phyloP scores from a whole-genome alignment of 1,140 invertebrate genomes.

The Habropoda laboriosa region DNA sequence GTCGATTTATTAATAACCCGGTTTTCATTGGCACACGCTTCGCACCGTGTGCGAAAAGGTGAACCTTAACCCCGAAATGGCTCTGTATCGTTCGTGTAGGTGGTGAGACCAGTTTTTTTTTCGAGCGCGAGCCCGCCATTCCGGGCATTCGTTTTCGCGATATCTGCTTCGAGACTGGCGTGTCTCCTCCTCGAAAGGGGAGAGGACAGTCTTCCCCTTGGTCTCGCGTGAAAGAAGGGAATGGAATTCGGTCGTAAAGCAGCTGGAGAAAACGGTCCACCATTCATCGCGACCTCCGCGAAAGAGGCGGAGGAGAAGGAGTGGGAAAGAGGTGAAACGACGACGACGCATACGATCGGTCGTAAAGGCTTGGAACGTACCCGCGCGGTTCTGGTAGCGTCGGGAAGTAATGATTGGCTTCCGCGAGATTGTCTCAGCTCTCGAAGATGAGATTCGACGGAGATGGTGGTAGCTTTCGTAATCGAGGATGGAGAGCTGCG shows the following conservation, averaged over 20 bases:
- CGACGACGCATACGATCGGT: neutral
- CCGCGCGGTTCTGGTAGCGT: neutral
- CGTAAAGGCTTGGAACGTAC: conserved; percentile 21
- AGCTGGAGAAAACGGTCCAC: conserved; percentile 45
- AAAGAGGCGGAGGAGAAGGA: neutral
- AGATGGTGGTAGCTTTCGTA: neutral
- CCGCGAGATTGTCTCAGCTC: neutral
- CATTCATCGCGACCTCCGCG: conserved; percentile 23
- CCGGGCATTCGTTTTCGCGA: conserved; percentile 70
- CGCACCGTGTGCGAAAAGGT: conserved; percentile 58
- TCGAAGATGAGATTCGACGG: conserved; percentile 24
- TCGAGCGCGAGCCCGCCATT: conserved; percentile 57
- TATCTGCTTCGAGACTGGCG: conserved; percentile 27
- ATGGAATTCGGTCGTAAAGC: conserved; percentile 58
- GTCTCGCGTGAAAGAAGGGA: conserved; percentile 20
- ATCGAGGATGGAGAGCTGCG: conserved; percentile 18
- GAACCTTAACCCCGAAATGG: conserved; percentile 68
- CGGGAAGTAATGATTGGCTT: neutral
- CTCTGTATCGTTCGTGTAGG: conserved; percentile 68
- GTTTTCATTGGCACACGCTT: conserved; percentile 75
- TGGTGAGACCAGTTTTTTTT: conserved; percentile 76
- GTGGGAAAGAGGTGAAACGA: too few species aligned
- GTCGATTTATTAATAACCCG: conserved; percentile 78
- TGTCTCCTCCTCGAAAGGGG: neutral
- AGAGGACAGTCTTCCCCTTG: neutral